Evolutionary conservation across 37 sponge, comb jelly and placozoan species (phyloP).

Genomic region (Ephydatia muelleri): DNA sequence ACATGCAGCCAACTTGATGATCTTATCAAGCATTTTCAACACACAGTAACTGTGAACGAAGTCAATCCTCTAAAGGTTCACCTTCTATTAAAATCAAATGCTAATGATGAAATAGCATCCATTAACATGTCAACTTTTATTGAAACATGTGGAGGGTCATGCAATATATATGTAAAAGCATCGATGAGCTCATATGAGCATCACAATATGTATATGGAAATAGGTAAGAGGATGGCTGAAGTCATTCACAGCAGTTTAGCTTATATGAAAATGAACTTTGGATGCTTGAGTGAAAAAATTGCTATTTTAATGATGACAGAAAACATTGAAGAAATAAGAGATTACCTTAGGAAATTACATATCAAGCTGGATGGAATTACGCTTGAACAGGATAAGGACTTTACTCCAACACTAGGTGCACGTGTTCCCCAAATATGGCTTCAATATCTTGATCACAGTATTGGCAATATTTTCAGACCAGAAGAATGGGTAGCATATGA

Average conservation of each 20-base stretch:
- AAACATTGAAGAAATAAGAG: background rate
- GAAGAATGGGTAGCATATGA: constrained; percentile 62
- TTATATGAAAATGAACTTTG: background rate
- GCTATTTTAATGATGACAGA: background rate
- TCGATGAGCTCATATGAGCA: background rate
- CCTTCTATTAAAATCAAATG: background rate
- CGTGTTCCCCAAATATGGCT: constrained; percentile 32
- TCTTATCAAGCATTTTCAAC: background rate
- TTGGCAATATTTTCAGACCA: constrained; percentile 41
- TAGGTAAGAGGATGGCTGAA: background rate
- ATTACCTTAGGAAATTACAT: background rate
- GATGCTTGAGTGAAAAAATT: background rate
- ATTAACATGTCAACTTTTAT: background rate
- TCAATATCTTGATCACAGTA: constrained; percentile 37
- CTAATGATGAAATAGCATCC: background rate
- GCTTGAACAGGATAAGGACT: background rate
- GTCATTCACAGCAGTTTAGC: background rate
- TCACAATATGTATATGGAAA: background rate
- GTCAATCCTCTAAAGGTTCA: background rate
- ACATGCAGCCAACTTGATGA: background rate
- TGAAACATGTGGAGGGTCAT: background rate
- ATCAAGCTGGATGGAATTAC: background rate
- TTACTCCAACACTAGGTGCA: constrained; percentile 19
- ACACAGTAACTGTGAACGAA: background rate
- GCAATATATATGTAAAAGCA: background rate